Base-by-base conservation (phyloP, 2,888 invertebrate species). In the Trachelus troglodyta region DNA sequence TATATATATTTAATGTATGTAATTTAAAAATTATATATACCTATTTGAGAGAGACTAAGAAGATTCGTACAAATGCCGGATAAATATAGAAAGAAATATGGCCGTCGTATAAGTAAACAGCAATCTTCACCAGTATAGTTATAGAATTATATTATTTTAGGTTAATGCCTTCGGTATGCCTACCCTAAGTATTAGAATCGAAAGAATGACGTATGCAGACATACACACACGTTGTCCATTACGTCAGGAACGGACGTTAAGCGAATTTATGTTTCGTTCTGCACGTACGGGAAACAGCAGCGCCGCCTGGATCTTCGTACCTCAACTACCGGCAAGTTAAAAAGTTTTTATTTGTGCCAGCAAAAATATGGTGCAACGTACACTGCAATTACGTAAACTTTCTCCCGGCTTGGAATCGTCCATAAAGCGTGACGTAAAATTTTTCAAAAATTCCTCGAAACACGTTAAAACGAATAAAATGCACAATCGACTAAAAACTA, bases 251-350 rank as follows among this genome's bases (percentile, higher is more conserved):
- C 12, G 71, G 71, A 11, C 11, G 74, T 34, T 4, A 11, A 23
- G n/a, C n/a, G 35, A 74, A 34, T 74, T 74, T 74, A 74, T 74
- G 74, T 23, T 12, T 74, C 3, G 74, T 74, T 74, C 74, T 23
- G 35, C 9, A 34, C 34, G 23, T 4, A 74, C 34, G n/a, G 12
- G 15, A 34, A 4, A 15, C 34, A 34, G 31, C 12, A 34, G 31
- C 74, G 34, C 74, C 12, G 9, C 35, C 35, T 30, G 23, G 74
- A 34, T 23, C 15, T 40, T 6, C 4, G 15, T 23, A 9, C 40
- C 1, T 0, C 2, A 0, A 56, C 23, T 40, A 15, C 15, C 15
- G 33, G 30, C 4, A 15, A 11, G 11, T 4, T 31, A 31, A 4
- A n/a, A 71, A 74, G 34, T 23, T 74, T 74, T 74, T 9, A 34